phyloP scores from a whole-genome alignment of 2,113 vertebrate genomes.

The Sardina pilchardus region DNA sequence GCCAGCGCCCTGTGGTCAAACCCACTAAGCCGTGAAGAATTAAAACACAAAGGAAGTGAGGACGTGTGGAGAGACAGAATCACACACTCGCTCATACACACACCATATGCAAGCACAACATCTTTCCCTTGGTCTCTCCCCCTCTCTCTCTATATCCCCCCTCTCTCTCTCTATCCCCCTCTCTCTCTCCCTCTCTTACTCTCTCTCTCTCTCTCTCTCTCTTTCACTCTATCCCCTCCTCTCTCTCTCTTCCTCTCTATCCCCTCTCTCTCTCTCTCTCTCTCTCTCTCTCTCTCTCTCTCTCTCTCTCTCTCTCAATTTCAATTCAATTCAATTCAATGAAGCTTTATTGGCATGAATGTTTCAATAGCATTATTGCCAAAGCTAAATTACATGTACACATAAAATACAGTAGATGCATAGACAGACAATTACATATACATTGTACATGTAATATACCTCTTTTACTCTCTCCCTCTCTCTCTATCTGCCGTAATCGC shows the following conservation, averaged over 20 bases:
- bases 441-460: too few species aligned
- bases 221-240: too few species aligned
- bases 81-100: not conserved
- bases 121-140: not conserved
- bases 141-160: not conserved
- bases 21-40: constrained; percentile 52
- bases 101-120: not conserved
- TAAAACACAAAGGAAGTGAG: constrained; percentile 53
- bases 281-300: too few species aligned
- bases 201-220: not conserved
- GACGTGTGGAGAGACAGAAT: constrained; percentile 18
- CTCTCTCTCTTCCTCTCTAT: too few species aligned
- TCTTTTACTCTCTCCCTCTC: not conserved
- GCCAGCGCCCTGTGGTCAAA: constrained; percentile 44
- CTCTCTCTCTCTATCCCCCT: not conserved
- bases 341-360: too few species aligned
- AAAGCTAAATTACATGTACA: too few species aligned
- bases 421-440: too few species aligned
- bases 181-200: not conserved
- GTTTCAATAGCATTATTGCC: too few species aligned
- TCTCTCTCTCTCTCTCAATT: too few species aligned
- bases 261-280: too few species aligned
- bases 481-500: not conserved
- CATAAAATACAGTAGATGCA: too few species aligned
- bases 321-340: too few species aligned